Evolutionary conservation across 1,140 invertebrate genomes (phyloP), one percentile per base, ranked within the genome.

Genomic region (Cardiocondyla obscurior): DNA sequence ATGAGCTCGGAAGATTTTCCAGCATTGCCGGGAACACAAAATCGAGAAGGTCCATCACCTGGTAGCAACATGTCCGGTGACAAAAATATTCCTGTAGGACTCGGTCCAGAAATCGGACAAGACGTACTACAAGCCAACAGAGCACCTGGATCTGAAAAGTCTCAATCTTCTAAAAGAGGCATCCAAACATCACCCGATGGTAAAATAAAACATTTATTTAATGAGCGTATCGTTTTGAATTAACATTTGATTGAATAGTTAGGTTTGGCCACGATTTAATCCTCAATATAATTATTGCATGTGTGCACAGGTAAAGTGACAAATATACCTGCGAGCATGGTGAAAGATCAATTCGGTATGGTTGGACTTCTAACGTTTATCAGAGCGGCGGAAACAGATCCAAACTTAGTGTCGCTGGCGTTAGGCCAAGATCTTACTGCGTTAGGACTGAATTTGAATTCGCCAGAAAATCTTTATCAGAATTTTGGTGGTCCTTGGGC

Each of bases 1-100:
- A 99, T 99, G 96, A 99, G 98, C 88, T 98, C 97, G 86, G 99
- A 99, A 95, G 99, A 99, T 94, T 99, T 99, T 95, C 99, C 99
- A 85, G 99, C 99, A 91, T 95, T 99, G 94, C 99, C 96, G 81
- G 96, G 96, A 93, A 97, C 95, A 88, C 95, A 95, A 89, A 93
- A 94, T 88, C 94, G 95, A 89, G 94, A 95, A 79, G 94, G 95
- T 5, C 93, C 94, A 12, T 95, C 95, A 33, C 95, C 95, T 3
- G 94, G 94, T 46, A 93, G 93, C 30, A 94, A 92, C 74, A 90
- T 94, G 62, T 93, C 93, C 49, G 94, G 95, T 85, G 95, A 95
- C 89, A 96, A 95, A 91, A 93, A 88, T 82, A 94, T 95, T 88
- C 93, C 94, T 65, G 95, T 95, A 81, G 94, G 94, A 84, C 90